Base-by-base conservation (phyloP, 1,140 invertebrate species). In the Heterodera schachtii region DNA sequence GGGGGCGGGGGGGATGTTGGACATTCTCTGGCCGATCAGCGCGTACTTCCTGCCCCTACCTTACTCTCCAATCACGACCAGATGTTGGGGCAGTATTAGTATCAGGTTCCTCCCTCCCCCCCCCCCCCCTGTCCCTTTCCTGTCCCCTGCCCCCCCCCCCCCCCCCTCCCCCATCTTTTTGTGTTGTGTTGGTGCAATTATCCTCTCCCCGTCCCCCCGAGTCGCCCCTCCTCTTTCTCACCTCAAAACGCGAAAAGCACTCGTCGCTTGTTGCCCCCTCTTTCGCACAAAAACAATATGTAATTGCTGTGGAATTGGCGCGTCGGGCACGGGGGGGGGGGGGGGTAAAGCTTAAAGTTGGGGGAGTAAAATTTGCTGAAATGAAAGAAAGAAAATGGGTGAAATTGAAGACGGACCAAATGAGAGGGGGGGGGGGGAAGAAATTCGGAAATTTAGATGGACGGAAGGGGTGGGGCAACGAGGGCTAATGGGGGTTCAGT, bases 31-130 rank as follows among this genome's bases (percentile, higher is more conserved):
- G 49, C 6, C 49, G 11, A 52, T 52, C 49, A 52, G 49, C 11
- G 57, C 57, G 57, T 60, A 60, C 57, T 19, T 60, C 49, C 49
- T 8, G 49, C 49, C 49, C 49, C 5, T 13, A 31, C 31, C 31
- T 31, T 31, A 31, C 31, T 31, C 31, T 31, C 31, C 31, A 31
- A 31, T 31, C 31, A 31, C 31, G 31, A 31, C 31, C 31, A 31
- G 31, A 31, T 31, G 31, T 31, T 31, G 31, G 31, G 31, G 31
- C 31, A 31, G 31, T 16, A 13, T 60, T 16, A 19, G 57, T 60
- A 78, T 6, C 73, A 74, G 57, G 76, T 57, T 78, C 43, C 13
- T 19, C 49, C n/a, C 71, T 57, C 73, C 46, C 75, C 75, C 52
- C 16, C 46, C 75, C 75, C 13, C 73, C 44, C 4, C 3, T n/a